These are phyloP conservation scores for Notarius quadriscutis DNA, from an alignment of 2,113 vertebrate species.

Conservation along the genomic window DNA sequence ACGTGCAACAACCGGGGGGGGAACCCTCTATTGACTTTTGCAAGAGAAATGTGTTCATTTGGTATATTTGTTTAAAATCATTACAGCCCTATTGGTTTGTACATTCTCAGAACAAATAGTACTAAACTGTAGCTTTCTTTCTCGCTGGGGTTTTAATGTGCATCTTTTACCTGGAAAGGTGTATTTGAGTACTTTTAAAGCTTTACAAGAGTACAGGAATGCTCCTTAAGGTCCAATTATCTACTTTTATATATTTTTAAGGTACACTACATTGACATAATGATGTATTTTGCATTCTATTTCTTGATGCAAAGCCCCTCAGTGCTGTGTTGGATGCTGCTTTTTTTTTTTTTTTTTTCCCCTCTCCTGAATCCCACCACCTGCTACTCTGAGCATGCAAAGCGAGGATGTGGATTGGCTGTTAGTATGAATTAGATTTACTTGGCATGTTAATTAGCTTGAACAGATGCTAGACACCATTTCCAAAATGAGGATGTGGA, in stretches of 20 bases:
- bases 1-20: not conserved
- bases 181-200: not conserved
- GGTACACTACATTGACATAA: not conserved
- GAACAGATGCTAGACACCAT: slow-evolving; percentile 6
- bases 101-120: not conserved
- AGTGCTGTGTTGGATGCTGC: not conserved
- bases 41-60: not conserved
- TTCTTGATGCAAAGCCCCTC: not conserved
- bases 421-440: not conserved
- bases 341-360: not conserved
- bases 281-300: not conserved
- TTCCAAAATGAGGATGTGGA: not conserved
- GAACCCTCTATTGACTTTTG: not conserved
- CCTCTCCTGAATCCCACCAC: not conserved
- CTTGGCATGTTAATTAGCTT: slow-evolving; percentile 14
- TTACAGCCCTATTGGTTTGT: not conserved
- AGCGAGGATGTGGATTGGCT: not conserved
- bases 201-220: not conserved
- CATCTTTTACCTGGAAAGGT: not conserved
- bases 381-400: not conserved
- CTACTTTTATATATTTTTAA: not conserved
- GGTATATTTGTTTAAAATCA: not conserved
- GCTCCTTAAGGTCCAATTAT: not conserved
- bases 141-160: not conserved
- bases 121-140: not conserved